phyloP scores from a whole-genome alignment of 2,113 vertebrate genomes.

The Mobula birostris region DNA sequence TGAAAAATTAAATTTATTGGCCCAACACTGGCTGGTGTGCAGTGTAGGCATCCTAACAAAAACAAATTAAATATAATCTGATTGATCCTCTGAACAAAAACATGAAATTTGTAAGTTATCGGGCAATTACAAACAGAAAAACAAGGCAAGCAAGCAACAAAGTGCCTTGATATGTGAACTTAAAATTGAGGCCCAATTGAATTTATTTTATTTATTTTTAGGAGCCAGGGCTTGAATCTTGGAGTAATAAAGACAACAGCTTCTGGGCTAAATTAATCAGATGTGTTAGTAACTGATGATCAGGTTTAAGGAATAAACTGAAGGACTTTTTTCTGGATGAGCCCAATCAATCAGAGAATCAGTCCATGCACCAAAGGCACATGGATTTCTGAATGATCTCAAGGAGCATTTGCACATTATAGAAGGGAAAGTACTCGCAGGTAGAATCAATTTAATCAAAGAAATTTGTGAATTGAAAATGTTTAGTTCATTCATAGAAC shows the following conservation, averaged over 20 bases:
- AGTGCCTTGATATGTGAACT: constrained; percentile 22
- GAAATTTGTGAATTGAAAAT: neutral
- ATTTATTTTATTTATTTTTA: constrained; percentile 18
- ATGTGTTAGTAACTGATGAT: neutral
- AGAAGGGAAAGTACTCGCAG: too few relatives aligned
- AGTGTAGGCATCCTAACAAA: constrained; percentile 30
- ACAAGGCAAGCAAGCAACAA: neutral
- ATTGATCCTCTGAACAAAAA: neutral
- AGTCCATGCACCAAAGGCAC: neutral
- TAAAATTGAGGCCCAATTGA: neutral
- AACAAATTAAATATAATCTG: constrained; percentile 9
- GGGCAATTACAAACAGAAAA: constrained; percentile 7
- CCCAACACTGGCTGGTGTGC: neutral
- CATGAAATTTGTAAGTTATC: constrained; percentile 24
- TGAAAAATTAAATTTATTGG: constrained; percentile 30
- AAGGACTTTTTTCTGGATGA: neutral
- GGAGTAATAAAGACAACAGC: neutral
- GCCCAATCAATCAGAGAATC: constrained; percentile 17
- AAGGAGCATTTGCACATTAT: neutral
- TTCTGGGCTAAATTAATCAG: constrained; percentile 12
- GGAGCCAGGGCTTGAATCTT: neutral
- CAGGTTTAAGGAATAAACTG: constrained; percentile 3
- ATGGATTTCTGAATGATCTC: neutral
- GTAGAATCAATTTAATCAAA: neutral
- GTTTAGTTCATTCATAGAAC: too few relatives aligned